Evolutionary conservation across 2,797 vertebrate species (phyloP).

Genomic region (Morus bassanus): DNA sequence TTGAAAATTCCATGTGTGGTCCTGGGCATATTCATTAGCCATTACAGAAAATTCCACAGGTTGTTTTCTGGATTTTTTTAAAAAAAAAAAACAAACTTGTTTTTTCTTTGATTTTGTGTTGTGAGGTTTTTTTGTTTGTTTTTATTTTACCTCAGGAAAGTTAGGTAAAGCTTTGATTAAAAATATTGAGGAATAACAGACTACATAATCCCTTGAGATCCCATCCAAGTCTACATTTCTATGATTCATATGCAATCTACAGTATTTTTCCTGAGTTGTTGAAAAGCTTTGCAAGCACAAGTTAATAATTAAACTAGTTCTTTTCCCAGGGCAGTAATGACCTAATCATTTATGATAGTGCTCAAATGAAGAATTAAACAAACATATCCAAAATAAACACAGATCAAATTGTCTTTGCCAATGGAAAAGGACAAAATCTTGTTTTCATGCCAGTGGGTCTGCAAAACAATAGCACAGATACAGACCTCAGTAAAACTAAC

Average conservation of each 20-base stretch:
- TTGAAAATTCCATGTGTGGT: background rate
- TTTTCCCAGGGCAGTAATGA: conserved; percentile 30
- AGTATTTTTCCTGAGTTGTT: background rate
- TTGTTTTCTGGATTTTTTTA: background rate
- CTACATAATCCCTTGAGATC: background rate
- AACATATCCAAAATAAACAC: conserved; percentile 30
- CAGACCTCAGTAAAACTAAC: background rate
- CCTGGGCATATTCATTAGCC: background rate
- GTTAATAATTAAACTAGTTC: conserved; percentile 32
- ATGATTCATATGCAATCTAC: background rate
- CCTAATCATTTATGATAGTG: conserved; percentile 10
- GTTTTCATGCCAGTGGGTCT: background rate
- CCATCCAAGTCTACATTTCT: background rate
- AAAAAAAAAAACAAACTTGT: background rate
- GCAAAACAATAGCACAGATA: background rate
- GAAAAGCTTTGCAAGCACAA: background rate
- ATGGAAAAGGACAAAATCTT: conserved; percentile 3
- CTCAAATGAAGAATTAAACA: conserved; percentile 29
- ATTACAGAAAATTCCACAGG: background rate
- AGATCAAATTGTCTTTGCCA: background rate
- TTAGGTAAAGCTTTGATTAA: background rate
- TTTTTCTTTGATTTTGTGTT: background rate
- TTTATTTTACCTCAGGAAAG: background rate
- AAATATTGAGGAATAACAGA: background rate
- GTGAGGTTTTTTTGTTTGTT: background rate